These are phyloP conservation scores for Muricea muricata DNA, from an alignment of 92 coral and sea anemone genomes.

Conservation along the genomic window DNA sequence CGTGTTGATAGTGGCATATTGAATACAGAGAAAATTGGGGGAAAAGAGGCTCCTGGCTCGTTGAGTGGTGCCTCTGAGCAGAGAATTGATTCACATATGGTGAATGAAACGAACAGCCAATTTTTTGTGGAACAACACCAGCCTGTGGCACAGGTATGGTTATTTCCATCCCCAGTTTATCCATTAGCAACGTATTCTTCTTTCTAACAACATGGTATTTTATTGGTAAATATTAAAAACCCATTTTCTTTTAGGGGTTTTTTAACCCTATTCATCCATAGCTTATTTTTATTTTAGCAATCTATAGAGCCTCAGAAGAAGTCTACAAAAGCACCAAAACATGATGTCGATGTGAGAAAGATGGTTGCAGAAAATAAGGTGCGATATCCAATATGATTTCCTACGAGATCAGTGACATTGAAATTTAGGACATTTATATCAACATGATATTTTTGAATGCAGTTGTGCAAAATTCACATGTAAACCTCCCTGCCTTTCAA, in stretches of 20 bases:
- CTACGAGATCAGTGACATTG: no score
- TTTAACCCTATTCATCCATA: no score
- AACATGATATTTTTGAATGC: no score
- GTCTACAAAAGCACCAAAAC: conserved; percentile 22
- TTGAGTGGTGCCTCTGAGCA: background rate
- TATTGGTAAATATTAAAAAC: no score
- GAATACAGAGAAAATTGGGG: background rate
- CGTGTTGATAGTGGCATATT: background rate
- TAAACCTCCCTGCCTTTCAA: no score
- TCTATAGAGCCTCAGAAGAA: background rate
- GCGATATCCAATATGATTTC: no score
- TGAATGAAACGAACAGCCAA: background rate
- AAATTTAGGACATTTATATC: no score
- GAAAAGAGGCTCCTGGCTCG: background rate
- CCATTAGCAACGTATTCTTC: no score
- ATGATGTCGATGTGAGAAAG: conserved; percentile 44
- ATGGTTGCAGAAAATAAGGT: conserved; percentile 19
- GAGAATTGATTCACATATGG: background rate
- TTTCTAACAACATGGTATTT: no score
- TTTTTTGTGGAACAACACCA: background rate
- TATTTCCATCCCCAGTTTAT: no score
- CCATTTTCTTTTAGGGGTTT: no score
- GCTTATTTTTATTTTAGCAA: background rate
- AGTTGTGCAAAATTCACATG: no score
- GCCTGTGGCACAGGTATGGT: background rate